Base-by-base conservation (phyloP, 2,113 vertebrate species). In the Mirza zaza region DNA sequence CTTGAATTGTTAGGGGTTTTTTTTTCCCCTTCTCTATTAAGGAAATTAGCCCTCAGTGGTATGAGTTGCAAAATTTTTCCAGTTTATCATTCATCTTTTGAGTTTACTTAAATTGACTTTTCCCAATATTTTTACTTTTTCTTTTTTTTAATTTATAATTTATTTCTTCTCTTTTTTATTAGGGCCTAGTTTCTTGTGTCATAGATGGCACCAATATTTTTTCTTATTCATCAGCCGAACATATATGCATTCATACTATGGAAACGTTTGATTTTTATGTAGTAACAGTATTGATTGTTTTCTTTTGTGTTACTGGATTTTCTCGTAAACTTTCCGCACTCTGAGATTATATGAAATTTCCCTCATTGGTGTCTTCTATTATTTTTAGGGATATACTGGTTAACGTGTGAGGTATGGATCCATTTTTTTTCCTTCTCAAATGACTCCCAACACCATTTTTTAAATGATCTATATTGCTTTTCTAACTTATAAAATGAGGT, bases 391-490 rank as follows among this genome's bases (percentile, higher is more conserved):
- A 63, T 85, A 70, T 71, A 13, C 23, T 42, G 27, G 23, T 67
- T 73, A 55, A 85, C 59, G 20, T 92, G 27, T 89, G n/a, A 84
- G 36, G 32, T 71, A 80, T 61, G 29, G 21, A 55, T 79, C 21
- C 27, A 77, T 68, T 20, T 70, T 89, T 59, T 79, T 61, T 57
- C 55, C 36, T 77, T 36, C 73, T 95, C 29, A 45, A 61, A 55
- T 85, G 29, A 91, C 76, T 68, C 20, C 79, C 27, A 68, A 45
- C n/a, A 90, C 23, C 29, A 73, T 86, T 79, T 90, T 25, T 86
- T 61, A n/a, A 90, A 15, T 93, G 71, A 81, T 86, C 45, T 36
- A 14, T 86, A 79, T 96, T 93, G 87, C 29, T 75, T 93, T 88
- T 83, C 20, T 87, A 59, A 84, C 61, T 76, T 76, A 29, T 70